phyloP scores from a whole-genome alignment of 30 jellyfish, hydroid and myxozoan genomes.

The Morbakka virulenta region DNA sequence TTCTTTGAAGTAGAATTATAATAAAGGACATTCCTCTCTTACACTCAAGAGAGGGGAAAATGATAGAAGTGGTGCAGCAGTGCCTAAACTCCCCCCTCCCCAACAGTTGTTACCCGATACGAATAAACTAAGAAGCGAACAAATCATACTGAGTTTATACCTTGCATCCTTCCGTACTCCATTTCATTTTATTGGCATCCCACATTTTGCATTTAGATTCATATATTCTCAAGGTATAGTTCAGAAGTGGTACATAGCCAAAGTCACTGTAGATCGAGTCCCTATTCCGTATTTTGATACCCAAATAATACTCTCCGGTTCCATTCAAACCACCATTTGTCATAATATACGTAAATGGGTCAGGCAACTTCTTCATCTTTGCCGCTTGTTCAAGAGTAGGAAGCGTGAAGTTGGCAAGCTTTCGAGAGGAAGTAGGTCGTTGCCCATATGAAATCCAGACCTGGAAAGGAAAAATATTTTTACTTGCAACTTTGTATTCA shows the following conservation, averaged over 20 bases:
- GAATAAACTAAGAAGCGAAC: background rate
- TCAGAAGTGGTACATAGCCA: slow-evolving; percentile 65
- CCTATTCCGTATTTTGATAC: slow-evolving; percentile 49
- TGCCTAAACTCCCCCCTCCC: too few relatives aligned
- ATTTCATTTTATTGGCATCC: slow-evolving; percentile 76
- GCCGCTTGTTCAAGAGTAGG: slow-evolving; percentile 54
- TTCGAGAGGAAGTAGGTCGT: slow-evolving; percentile 59
- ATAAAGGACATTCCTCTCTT: too few relatives aligned
- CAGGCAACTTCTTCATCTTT: slow-evolving; percentile 49
- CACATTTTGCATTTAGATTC: slow-evolving; percentile 84
- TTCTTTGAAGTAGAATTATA: too few relatives aligned
- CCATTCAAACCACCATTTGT: slow-evolving; percentile 67
- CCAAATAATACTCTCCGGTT: slow-evolving; percentile 84
- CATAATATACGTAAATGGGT: slow-evolving; percentile 57
- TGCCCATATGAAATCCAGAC: slow-evolving; percentile 45
- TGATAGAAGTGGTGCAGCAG: background rate
- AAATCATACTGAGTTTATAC: slow-evolving; percentile 8
- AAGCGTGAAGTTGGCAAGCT: slow-evolving; percentile 46
- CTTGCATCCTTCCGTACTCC: slow-evolving; percentile 78
- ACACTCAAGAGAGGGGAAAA: background rate
- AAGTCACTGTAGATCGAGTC: slow-evolving; percentile 35
- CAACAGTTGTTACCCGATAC: too few relatives aligned
- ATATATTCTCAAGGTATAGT: slow-evolving; percentile 66
- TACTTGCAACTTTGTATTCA: too few relatives aligned
- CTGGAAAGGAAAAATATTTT: too few relatives aligned